These are phyloP conservation scores for Lateolabrax maculatus DNA, from an alignment of 2,797 vertebrate genomes.

Conservation along the genomic window DNA sequence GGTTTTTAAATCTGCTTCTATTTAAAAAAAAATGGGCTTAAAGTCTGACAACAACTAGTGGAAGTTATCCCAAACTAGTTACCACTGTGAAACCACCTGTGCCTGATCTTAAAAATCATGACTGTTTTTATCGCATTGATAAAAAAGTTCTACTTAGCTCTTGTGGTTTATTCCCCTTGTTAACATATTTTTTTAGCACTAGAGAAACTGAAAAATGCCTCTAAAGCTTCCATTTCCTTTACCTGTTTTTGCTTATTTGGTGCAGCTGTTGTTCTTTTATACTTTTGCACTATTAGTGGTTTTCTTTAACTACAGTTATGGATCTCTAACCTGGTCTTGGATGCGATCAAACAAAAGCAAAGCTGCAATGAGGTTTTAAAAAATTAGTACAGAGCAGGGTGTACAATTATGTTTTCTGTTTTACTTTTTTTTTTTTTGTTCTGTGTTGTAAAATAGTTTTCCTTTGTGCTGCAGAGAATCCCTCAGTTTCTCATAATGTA, in stretches of 20 bases:
- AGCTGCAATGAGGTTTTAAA: not conserved
- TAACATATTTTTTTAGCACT: not conserved
- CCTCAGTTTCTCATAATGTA: not conserved
- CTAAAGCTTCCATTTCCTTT: not conserved
- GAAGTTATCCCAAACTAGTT: not conserved
- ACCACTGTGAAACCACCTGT: not conserved
- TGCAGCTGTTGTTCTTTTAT: not conserved
- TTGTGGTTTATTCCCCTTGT: not conserved
- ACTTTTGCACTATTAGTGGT: not conserved
- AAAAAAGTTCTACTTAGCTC: not conserved
- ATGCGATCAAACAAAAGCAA: not conserved
- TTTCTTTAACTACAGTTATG: not conserved
- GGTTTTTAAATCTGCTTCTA: not conserved
- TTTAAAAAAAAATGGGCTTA: not conserved
- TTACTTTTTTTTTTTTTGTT: not conserved
- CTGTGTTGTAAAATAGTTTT: not conserved
- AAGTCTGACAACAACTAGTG: not conserved
- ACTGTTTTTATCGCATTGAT: not conserved
- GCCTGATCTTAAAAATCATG: not conserved
- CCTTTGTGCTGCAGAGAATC: not conserved
- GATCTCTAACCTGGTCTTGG: not conserved
- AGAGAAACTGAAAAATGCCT: not conserved
- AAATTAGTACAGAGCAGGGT: not conserved
- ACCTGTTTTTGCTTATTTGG: not conserved
- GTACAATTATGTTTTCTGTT: not conserved